Evolutionary conservation across 2,888 invertebrate genomes (phyloP).

Genomic region (Sinopyrophorus schimmeli): DNA sequence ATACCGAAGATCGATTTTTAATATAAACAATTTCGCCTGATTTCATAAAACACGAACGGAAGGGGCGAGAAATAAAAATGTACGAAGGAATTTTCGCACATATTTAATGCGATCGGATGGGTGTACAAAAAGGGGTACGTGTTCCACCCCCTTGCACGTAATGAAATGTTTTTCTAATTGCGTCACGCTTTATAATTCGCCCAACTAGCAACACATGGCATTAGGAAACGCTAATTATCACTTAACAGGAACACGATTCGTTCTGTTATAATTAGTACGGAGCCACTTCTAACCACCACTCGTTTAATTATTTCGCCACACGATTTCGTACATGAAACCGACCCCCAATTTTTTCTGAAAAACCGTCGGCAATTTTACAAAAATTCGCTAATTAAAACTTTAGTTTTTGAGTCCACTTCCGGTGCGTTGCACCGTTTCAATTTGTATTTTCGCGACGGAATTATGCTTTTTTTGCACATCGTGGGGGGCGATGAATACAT

Average conservation of each 20-base stretch:
- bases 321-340: neutral
- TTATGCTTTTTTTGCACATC: too few relatives aligned
- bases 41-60: constrained; percentile 1
- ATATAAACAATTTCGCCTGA: constrained; percentile 1
- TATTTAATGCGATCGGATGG: neutral
- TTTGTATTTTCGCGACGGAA: too few relatives aligned
- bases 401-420: too few relatives aligned
- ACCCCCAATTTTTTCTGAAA: too few relatives aligned
- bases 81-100: too few relatives aligned
- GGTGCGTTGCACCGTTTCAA: too few relatives aligned
- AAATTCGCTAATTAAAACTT: too few relatives aligned
- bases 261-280: constrained; percentile 27
- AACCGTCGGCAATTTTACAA: too few relatives aligned
- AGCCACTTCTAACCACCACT: constrained; percentile 22
- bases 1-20: constrained; percentile 13
- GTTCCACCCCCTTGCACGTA: constrained; percentile 22
- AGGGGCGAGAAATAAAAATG: neutral
- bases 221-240: constrained; percentile 26
- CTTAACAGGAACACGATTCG: constrained; percentile 25
- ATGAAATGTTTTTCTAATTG: constrained; percentile 25
- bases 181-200: constrained; percentile 20
- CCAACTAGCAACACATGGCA: constrained; percentile 26
- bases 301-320: constrained; percentile 15
- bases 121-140: neutral
- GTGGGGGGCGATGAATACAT: too few relatives aligned